Base-by-base conservation (phyloP, 2,888 invertebrate species). In the Sminthurides aquaticus region DNA sequence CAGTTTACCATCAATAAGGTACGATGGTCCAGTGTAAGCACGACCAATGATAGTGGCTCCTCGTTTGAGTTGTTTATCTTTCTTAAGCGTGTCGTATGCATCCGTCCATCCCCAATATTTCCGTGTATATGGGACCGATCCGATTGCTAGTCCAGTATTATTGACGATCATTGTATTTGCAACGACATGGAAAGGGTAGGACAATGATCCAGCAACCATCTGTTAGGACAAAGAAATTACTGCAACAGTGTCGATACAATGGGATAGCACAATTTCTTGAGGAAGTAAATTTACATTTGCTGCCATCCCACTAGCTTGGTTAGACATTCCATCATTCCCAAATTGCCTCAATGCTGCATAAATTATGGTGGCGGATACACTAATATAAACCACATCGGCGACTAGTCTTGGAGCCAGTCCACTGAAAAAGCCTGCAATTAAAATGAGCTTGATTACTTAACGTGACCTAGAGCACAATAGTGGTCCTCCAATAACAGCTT, bases 171-270 rank as follows among this genome's bases (percentile, higher is more conserved):
- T 93, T 76, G 94, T 90, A 67, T 91, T 90, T 18, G 91, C 88
- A 1, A 95, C 92, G 67, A 97, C 89, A 78, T 89, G 86, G 78
- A 95, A 86, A 24, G 96, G 96, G 80, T 98, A 97, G 20, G 92
- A 88, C 68, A 91, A 77, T 64, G 91, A 88, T 69, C 89, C 86
- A 66, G 90, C 89, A 60, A 92, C 80, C 78, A 93, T 89, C 84
- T 81, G 78, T 84, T 79, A 73, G 71, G 77, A 77, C 20, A n/a
- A 43, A 49, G 58, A 3, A 54, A 54, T 20, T 54, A 11, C 11
- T n/a, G 8, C 15, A 11, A 43, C 43, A 8, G 15, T 11, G 20
- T 20, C 54, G 22, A n/a, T 18, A 15, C 11, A 54, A 20, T 54
- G 15, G 8, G 20, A 54, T 54, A 22, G 20, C 20, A 18, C 11